Evolutionary conservation across 2,797 vertebrate species (phyloP).

Genomic region (Cyprinodon diabolis): DNA sequence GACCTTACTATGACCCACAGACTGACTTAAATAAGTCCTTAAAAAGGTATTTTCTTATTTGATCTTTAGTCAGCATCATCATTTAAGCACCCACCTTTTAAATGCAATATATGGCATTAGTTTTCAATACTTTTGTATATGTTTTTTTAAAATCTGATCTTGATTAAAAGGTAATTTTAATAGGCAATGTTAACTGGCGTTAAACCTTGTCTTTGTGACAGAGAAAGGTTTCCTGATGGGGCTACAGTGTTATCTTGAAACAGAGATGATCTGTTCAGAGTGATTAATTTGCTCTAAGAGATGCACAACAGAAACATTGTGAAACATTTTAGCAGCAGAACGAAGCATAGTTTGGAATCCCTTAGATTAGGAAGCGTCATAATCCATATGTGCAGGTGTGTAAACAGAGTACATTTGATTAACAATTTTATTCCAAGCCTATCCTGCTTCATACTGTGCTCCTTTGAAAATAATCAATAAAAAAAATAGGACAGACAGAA

Average conservation of each 20-base stretch:
- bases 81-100: not conserved
- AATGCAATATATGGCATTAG: not conserved
- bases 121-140: not conserved
- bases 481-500: not conserved
- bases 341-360: not conserved
- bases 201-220: not conserved
- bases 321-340: not conserved
- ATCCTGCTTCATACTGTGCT: not conserved
- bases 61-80: not conserved
- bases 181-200: not conserved
- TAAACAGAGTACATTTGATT: no score
- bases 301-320: constrained; percentile 1
- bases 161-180: not conserved
- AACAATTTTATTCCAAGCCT: not conserved
- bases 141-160: not conserved
- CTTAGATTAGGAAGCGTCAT: not conserved
- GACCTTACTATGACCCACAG: not conserved
- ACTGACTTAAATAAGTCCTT: not conserved
- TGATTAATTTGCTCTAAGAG: not conserved
- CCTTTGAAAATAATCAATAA: not conserved
- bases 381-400: no score
- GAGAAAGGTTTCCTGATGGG: not conserved
- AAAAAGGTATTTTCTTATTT: not conserved
- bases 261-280: constrained; percentile 1
- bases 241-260: not conserved